Evolutionary conservation across 64 coral and sea anemone genomes (phyloP).

Genomic region (Stylophora pistillata): DNA sequence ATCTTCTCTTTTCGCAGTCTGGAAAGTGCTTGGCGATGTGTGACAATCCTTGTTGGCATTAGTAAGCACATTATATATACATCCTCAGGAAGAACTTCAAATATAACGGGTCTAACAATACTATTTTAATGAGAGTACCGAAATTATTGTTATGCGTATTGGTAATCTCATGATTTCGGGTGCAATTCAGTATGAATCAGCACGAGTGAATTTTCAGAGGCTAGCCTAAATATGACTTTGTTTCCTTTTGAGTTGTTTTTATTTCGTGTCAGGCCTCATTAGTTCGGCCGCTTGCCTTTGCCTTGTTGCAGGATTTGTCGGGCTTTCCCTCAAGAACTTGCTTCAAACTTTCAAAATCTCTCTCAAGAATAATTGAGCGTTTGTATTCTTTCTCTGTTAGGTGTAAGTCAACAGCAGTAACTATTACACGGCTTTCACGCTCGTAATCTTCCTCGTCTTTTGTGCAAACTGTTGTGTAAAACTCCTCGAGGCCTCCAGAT

Average conservation of each 20-base stretch:
- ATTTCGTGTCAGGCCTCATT: no score
- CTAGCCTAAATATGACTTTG: no score
- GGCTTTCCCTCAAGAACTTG: slow-evolving; percentile 29
- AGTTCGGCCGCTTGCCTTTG: slow-evolving; percentile 3
- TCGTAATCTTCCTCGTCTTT: slow-evolving; percentile 36
- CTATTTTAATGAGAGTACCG: no score
- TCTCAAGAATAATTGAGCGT: slow-evolving; percentile 4
- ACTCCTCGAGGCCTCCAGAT: background rate
- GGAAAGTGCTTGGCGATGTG: slow-evolving; percentile 2
- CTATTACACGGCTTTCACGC: slow-evolving; percentile 15
- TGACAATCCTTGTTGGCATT: slow-evolving; percentile 8
- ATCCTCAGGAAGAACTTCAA: no score
- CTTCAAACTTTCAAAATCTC: background rate
- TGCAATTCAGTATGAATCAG: no score
- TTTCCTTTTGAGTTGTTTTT: no score
- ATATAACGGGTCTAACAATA: no score
- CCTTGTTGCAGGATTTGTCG: background rate
- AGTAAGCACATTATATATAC: background rate
- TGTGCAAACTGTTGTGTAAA: background rate
- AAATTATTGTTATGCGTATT: no score
- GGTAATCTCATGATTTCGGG: no score
- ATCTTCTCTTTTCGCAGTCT: background rate
- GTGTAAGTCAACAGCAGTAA: background rate
- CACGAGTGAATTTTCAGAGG: no score
- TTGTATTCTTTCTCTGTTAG: background rate